A percentile compares a stretch with the other conserved stretches of the same genome.
phyloP scores from a whole-genome alignment of 2,888 invertebrate genomes.

The Caenorhabditis becei region DNA sequence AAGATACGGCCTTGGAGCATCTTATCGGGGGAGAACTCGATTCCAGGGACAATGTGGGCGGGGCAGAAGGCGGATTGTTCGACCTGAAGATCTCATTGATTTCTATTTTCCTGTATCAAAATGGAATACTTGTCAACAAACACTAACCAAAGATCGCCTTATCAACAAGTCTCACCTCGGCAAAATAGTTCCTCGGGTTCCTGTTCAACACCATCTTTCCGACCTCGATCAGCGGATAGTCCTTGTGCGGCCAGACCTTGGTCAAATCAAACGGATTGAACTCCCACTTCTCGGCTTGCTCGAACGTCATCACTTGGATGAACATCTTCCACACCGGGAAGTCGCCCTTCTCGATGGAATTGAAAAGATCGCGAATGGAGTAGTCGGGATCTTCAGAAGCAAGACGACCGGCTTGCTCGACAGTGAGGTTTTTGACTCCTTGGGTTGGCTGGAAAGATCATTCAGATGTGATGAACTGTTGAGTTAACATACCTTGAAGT shows the following conservation, averaged over 20 bases:
- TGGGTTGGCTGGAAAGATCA: slow-evolving; percentile 79
- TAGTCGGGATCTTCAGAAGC: slow-evolving; percentile 82
- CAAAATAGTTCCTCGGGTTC: slow-evolving; percentile 82
- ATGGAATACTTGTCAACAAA: neutral
- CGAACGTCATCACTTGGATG: slow-evolving; percentile 83
- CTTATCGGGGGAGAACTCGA: slow-evolving; percentile 82
- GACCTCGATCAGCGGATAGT: slow-evolving; percentile 81
- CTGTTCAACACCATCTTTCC: slow-evolving; percentile 80
- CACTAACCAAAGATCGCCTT: neutral
- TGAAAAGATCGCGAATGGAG: slow-evolving; percentile 82
- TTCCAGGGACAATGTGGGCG: slow-evolving; percentile 81
- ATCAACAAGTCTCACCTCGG: slow-evolving; percentile 70
- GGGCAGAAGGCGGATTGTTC: slow-evolving; percentile 82
- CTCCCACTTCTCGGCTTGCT: slow-evolving; percentile 82
- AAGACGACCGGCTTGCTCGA: slow-evolving; percentile 71
- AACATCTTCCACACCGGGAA: slow-evolving; percentile 84
- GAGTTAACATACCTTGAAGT: slow-evolving; percentile 74
- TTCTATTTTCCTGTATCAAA: too few relatives aligned
- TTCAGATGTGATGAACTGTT: neutral
- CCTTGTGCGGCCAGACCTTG: slow-evolving; percentile 82
- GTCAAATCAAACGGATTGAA: slow-evolving; percentile 84
- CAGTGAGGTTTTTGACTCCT: slow-evolving; percentile 78
- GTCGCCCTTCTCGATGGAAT: slow-evolving; percentile 82
- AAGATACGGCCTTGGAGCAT: slow-evolving; percentile 83
- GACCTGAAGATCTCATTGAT: slow-evolving; percentile 63